A percentile compares a stretch with the other conserved stretches of the same genome.
Conservation (phyloP, 2,113 vertebrate genomes). For the Sigmodon hispidus region DNA sequence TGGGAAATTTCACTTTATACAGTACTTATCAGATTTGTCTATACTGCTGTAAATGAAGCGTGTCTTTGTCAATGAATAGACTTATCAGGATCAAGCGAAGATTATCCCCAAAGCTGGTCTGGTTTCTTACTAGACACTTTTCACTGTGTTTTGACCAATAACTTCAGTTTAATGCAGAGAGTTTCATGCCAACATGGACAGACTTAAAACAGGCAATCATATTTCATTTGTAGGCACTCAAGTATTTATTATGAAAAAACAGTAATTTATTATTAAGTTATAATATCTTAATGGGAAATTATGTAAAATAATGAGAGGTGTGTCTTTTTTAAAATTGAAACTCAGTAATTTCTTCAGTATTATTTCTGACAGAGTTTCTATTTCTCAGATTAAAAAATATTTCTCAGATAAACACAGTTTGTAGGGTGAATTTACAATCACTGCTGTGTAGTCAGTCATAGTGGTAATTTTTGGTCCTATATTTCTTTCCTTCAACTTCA, state of each 20-base stretch:
- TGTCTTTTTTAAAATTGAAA: background rate
- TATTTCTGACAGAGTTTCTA: background rate
- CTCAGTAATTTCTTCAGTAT: background rate
- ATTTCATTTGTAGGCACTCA: background rate
- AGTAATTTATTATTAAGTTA: background rate
- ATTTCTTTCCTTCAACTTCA: conserved; percentile 79
- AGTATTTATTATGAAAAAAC: background rate
- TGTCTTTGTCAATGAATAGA: background rate
- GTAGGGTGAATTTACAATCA: conserved; percentile 8
- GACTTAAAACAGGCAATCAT: background rate
- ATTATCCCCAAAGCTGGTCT: background rate
- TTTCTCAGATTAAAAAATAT: background rate
- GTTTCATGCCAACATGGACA: background rate
- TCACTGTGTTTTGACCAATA: background rate
- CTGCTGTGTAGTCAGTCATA: background rate
- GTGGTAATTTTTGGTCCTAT: background rate
- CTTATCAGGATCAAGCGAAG: background rate
- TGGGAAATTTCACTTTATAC: background rate
- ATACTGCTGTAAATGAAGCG: background rate
- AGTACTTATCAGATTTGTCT: background rate
- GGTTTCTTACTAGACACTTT: background rate
- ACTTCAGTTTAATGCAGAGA: background rate
- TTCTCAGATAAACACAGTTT: background rate
- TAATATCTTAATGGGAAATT: background rate
- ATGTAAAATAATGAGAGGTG: background rate